These are phyloP conservation scores for Glaucomys volans DNA, from an alignment of 2,113 vertebrate genomes.

Conservation along the genomic window DNA sequence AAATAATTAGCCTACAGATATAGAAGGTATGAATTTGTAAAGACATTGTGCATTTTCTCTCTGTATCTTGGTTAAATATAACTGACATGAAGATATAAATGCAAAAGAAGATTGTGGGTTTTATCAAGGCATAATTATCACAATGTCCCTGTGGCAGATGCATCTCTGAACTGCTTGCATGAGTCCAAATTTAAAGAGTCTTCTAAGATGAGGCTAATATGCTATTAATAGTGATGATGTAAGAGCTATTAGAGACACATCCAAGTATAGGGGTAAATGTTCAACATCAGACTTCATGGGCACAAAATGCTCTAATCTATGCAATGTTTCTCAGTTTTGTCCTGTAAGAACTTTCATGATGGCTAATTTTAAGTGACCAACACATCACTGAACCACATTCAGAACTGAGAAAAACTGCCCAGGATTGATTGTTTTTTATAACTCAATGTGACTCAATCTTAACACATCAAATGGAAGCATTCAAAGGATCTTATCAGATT, in stretches of 20 bases:
- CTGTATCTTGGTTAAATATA: neutral
- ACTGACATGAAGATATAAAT: neutral
- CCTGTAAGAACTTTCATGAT: neutral
- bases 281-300: neutral
- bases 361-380: neutral
- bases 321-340: neutral
- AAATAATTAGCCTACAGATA: neutral
- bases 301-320: conserved; percentile 2
- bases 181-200: neutral
- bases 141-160: neutral
- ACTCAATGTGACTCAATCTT: neutral
- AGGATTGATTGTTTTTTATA: neutral
- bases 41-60: neutral
- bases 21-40: neutral
- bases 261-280: neutral
- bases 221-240: neutral
- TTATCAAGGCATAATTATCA: neutral
- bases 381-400: neutral
- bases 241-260: neutral
- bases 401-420: neutral
- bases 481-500: neutral
- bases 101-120: neutral
- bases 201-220: neutral
- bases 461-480: neutral
- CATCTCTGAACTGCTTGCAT: neutral